Base-by-base conservation (phyloP, 2,888 invertebrate genomes). In the Osmoderma eremita region DNA sequence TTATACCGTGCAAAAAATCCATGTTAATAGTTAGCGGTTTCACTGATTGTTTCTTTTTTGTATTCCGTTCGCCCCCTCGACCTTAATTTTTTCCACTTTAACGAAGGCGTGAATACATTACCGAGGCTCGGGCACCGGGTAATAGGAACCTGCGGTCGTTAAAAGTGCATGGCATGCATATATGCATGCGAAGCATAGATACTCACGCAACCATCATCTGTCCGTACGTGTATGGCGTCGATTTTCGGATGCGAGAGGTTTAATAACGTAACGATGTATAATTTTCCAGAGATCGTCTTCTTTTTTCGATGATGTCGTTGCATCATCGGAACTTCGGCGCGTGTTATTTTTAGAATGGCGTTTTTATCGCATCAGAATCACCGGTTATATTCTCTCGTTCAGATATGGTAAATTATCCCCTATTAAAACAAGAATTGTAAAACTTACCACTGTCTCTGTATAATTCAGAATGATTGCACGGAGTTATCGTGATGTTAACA, bases 61-160 rank as follows among this genome's bases (percentile, higher is more conserved):
- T 4, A 8, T 48, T 4, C 18, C 8, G 18, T 48, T 15, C 22
- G n/a, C 22, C 10, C n/a, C 2, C 24, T 50, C 24, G 22, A n/a
- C 49, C 22, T 48, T 48, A 18, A 48, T 18, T 48, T 48, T 48
- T 18, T 41, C 41, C 20, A 12, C 12, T 56, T 22, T 41, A 56
- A 56, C 22, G 54, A 39, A 56, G 22, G 41, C 54, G 54, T 56
- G 54, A 56, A 56, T 56, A 56, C 15, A 56, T 56, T 56, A 56
- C 39, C 41, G 41, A 56, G 20, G 4, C 3, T n/a, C 38, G 18
- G 6, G 13, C 13, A 8, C 41, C 39, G n/a, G n/a, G 38, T 56
- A 56, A 56, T 56, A 56, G 20, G 54, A 39, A 56, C 41, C 18
- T 20, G 41, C 39, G 20, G 39, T 56, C 38, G 20, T 56, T 41